Percentiles rank a stretch among this genome's conserved stretches.
phyloP scores from a whole-genome alignment of 2,797 vertebrate species.

The Salmo trutta region DNA sequence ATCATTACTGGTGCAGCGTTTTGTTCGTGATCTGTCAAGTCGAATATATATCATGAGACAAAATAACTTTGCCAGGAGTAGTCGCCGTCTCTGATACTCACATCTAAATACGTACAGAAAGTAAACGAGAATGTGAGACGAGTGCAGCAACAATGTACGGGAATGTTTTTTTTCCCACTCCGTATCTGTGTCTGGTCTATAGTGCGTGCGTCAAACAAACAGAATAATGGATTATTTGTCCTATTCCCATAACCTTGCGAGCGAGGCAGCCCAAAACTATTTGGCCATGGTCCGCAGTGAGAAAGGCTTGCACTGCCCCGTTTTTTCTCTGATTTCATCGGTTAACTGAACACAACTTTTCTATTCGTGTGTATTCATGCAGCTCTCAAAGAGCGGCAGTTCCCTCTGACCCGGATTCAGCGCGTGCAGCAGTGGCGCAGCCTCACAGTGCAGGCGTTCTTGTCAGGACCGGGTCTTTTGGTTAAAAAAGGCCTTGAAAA shows the following conservation, averaged over 20 bases:
- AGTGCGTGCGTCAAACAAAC: slow-evolving; percentile 62
- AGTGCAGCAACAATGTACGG: slow-evolving; percentile 62
- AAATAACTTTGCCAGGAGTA: slow-evolving; percentile 77
- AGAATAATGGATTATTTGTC: slow-evolving; percentile 66
- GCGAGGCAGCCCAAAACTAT: slow-evolving; percentile 60
- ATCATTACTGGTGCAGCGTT: slow-evolving; percentile 70
- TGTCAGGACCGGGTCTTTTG: slow-evolving; percentile 53
- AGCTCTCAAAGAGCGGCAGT: slow-evolving; percentile 84
- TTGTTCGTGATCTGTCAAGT: slow-evolving; percentile 75
- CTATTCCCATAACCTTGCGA: slow-evolving; percentile 71
- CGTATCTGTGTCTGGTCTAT: slow-evolving; percentile 45
- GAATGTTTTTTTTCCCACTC: slow-evolving; percentile 35
- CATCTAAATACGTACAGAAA: slow-evolving; percentile 53
- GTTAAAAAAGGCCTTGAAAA: slow-evolving; percentile 40
- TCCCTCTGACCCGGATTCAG: slow-evolving; percentile 75
- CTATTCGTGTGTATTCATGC: slow-evolving; percentile 98
- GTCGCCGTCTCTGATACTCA: slow-evolving; percentile 77
- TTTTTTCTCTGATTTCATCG: slow-evolving; percentile 87
- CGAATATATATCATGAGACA: slow-evolving; percentile 78
- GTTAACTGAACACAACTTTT: slow-evolving; percentile 95
- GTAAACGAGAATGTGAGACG: slow-evolving; percentile 73
- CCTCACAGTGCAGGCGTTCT: slow-evolving; percentile 50
- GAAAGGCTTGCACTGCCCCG: slow-evolving; percentile 77
- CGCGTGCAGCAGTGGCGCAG: slow-evolving; percentile 51
- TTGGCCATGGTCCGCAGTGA: slow-evolving; percentile 70